phyloP scores from a whole-genome alignment of 2,797 vertebrate genomes.

The Siniperca scherzeri region DNA sequence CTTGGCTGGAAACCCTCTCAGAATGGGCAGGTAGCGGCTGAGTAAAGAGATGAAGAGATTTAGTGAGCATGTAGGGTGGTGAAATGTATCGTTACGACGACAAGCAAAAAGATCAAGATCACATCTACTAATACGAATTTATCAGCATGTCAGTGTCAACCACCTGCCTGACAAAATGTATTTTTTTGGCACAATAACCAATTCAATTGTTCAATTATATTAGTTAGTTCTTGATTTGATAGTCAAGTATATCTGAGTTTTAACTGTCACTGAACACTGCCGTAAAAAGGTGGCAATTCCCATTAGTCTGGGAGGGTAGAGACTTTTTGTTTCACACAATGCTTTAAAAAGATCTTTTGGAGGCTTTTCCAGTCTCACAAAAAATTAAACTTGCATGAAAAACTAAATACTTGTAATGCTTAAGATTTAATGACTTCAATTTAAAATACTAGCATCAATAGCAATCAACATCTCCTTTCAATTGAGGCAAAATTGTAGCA shows the following conservation, averaged over 20 bases:
- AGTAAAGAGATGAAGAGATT: not conserved
- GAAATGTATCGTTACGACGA: not conserved
- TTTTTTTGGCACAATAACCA: not conserved
- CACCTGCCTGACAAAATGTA: not conserved
- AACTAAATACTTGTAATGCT: not conserved
- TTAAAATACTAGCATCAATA: not conserved
- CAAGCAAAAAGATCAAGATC: too few species aligned
- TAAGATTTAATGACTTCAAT: not conserved
- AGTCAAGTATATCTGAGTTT: not conserved
- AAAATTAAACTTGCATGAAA: not conserved
- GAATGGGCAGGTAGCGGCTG: slow-evolving; percentile 95
- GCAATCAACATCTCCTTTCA: not conserved
- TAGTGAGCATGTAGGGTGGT: not conserved
- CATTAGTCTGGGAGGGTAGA: not conserved
- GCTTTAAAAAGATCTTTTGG: not conserved
- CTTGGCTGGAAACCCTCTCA: slow-evolving; percentile 96
- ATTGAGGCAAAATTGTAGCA: not conserved
- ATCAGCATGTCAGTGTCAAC: too few species aligned
- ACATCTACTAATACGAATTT: not conserved
- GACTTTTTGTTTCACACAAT: too few species aligned
- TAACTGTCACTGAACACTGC: not conserved
- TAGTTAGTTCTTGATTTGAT: not conserved
- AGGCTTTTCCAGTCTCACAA: not conserved
- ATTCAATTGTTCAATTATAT: not conserved
- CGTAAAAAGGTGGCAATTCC: too few species aligned